Evolutionary conservation across 30 jellyfish, hydroid and myxozoan species (phyloP).

Genomic region (Calvadosia cruxmelitensis): DNA sequence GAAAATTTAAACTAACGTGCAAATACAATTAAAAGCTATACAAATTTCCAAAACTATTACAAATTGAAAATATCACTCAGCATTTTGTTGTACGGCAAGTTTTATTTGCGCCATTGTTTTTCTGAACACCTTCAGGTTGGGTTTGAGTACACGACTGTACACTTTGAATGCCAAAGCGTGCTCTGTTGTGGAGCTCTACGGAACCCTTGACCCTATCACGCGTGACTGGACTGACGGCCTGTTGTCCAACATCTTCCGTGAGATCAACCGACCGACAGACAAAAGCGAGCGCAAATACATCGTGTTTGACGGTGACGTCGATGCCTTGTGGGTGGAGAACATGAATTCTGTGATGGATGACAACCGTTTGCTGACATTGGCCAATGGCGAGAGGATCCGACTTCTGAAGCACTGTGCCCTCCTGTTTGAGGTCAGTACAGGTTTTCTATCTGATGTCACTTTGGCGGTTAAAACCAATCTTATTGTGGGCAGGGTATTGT

Average conservation of each 20-base stretch:
- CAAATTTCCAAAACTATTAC: too few relatives aligned
- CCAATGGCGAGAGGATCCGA: conserved; percentile 96
- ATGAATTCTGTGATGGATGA: conserved; percentile 99
- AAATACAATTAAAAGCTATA: too few relatives aligned
- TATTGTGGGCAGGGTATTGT: background rate
- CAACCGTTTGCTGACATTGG: conserved; percentile 90
- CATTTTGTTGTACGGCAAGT: too few relatives aligned
- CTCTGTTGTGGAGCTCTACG: conserved; percentile 92
- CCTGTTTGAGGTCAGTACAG: conserved; percentile 70
- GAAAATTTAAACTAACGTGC: too few relatives aligned
- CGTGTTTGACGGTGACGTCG: conserved; percentile 96
- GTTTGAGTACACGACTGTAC: conserved; percentile 61
- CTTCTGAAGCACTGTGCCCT: conserved; percentile 93
- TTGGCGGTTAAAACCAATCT: too few relatives aligned
- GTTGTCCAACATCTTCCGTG: conserved; percentile 94
- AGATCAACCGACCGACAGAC: conserved; percentile 94
- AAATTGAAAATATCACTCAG: too few relatives aligned
- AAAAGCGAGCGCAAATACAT: conserved; percentile 88
- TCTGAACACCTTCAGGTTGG: conserved; percentile 75
- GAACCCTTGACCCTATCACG: conserved; percentile 95
- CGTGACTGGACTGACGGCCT: conserved; percentile 99
- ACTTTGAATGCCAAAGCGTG: conserved; percentile 98
- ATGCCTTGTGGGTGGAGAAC: conserved; percentile 98
- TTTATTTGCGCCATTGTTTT: too few relatives aligned
- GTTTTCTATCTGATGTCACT: too few relatives aligned